phyloP scores from a whole-genome alignment of 2,113 vertebrate genomes.

The Sula dactylatra region DNA sequence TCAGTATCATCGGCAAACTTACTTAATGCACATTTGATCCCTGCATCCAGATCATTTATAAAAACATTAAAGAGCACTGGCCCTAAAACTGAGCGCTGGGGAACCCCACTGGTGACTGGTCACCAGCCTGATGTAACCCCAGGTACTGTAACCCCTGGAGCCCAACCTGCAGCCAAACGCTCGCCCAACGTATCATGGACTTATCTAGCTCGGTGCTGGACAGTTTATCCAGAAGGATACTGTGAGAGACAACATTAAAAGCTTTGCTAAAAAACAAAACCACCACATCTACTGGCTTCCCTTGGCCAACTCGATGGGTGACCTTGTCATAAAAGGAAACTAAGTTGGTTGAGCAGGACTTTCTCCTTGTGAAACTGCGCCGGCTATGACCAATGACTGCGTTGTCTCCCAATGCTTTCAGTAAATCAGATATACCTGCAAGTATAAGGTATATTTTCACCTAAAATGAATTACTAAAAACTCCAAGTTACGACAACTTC shows the following conservation, averaged over 20 bases:
- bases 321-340: not conserved
- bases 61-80: not conserved
- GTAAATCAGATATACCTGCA: not conserved
- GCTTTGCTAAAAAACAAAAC: not conserved
- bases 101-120: not conserved
- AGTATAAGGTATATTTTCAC: not conserved
- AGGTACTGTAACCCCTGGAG: not conserved
- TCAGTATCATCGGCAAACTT: not conserved
- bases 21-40: not conserved
- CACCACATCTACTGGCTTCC: too few species aligned
- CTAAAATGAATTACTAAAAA: not conserved
- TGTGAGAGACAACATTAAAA: not conserved
- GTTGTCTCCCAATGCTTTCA: not conserved
- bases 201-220: not conserved
- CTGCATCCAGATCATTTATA: not conserved
- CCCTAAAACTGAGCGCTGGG: not conserved
- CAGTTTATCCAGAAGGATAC: not conserved
- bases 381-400: not conserved
- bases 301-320: not conserved
- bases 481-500: not conserved
- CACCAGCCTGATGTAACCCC: not conserved
- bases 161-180: fast-evolving
- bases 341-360: not conserved
- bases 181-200: not conserved
- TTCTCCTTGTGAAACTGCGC: fast-evolving